Percentiles rank a stretch among this genome's conserved stretches.
Evolutionary conservation across 2,113 vertebrate species (phyloP).

Genomic region (Vulpes vulpes): DNA sequence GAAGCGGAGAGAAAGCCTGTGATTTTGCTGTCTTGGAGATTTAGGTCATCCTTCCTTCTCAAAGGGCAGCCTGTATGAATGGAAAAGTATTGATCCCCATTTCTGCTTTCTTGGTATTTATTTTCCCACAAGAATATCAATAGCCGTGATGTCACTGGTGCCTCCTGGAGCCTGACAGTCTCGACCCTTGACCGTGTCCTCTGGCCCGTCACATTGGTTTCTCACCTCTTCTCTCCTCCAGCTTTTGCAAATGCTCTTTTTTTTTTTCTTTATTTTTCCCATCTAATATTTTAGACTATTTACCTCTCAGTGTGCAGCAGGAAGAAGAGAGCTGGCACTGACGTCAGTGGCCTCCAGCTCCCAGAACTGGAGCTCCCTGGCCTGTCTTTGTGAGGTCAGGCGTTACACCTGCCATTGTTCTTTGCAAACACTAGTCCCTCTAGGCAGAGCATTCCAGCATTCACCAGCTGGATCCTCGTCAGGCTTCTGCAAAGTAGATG

Average conservation of each 20-base stretch:
- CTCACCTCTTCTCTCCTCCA: not conserved
- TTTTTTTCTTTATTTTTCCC: not conserved
- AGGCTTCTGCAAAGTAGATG: not conserved
- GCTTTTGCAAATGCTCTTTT: not conserved
- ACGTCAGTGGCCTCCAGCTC: fast-evolving
- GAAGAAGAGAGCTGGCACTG: too few relatives aligned
- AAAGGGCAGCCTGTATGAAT: fast-evolving
- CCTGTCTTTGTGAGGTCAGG: too few relatives aligned
- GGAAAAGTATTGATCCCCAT: not conserved
- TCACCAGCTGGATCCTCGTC: too few relatives aligned
- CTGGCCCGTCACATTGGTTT: fast-evolving
- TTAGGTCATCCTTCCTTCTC: not conserved
- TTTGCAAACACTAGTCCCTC: not conserved
- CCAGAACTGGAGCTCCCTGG: fast-evolving
- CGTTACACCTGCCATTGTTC: fast-evolving
- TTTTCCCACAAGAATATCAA: not conserved
- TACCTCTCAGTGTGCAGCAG: too few relatives aligned
- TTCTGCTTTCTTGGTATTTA: too few relatives aligned
- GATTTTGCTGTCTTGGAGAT: fast-evolving
- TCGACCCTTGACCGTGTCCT: fast-evolving
- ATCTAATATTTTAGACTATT: too few relatives aligned
- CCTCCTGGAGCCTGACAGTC: fast-evolving
- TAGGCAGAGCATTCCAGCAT: fast-evolving
- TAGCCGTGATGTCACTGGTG: fast-evolving
- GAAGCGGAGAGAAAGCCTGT: not conserved